Base-by-base conservation (phyloP, 2,113 vertebrate genomes). In the Chauna torquata region DNA sequence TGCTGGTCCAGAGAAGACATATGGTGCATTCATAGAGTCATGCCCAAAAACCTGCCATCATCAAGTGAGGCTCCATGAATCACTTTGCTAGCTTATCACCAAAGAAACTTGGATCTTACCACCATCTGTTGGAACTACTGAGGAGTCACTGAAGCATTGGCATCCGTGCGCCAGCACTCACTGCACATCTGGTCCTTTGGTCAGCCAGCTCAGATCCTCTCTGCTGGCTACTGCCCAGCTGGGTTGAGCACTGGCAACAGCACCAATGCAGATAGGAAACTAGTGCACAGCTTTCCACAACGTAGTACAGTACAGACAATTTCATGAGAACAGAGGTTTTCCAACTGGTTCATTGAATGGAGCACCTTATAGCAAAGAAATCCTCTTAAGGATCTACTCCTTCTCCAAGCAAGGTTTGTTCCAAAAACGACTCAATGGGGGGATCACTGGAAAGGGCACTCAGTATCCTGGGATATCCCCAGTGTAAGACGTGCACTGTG, bases 61-160 rank as follows among this genome's bases (percentile, higher is more conserved):
- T 96, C 96, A 82, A 96, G 94, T 64, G 82, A 91, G 94, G 91
- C 96, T 97, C 94, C 96, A 96, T 97, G 97, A 97, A 97, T 97
- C 96, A 97, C 94, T 97, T 97, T 96, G 91, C 94, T 94, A 95
- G 96, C 94, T 97, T 97, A 96, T 92, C 95, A 97, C 94, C 95
- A 97, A 97, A 97, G 91, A 97, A 96, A 94, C 91, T 95, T 97
- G 94, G 95, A 97, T 95, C 95, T 96, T 96, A 72, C 95, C 94
- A 97, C 94, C 94, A 97, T 96, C 96, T 95, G 95, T 91, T 96
- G 93, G 96, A 96, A 93, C 79, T 55, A 55, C 79, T 85, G 88
- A 96, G 91, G 92, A 97, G 89, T 78, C 92, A 95, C 91, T 94
- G 94, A 97, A 97, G 92, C 94, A 96, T 87, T 93, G 91, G 95